Evolutionary conservation across 2,888 invertebrate species (phyloP).

Genomic region (Sthenelais limicola): DNA sequence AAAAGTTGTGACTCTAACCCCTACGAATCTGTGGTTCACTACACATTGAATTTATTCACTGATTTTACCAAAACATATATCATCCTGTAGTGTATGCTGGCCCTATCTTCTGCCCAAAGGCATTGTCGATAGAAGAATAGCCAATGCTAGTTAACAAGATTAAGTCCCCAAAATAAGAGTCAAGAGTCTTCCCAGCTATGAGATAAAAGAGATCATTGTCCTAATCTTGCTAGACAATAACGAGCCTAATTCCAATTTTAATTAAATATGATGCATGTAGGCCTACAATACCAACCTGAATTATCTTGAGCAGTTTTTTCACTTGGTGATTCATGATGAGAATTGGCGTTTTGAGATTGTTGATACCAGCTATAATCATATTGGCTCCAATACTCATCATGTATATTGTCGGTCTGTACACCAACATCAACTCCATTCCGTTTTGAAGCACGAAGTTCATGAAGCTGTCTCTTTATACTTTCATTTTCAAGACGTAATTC

Average conservation of each 20-base stretch:
- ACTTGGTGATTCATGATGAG: background rate
- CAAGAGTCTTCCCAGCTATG: too few relatives aligned
- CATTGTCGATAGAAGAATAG: too few relatives aligned
- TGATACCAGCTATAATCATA: background rate
- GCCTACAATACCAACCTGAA: background rate
- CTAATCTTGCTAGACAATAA: background rate
- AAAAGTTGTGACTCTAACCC: too few relatives aligned
- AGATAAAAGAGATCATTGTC: too few relatives aligned
- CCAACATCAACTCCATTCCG: constrained; percentile 43
- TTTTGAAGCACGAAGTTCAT: constrained; percentile 48
- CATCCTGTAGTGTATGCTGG: too few relatives aligned
- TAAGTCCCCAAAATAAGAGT: too few relatives aligned
- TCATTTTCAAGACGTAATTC: constrained; percentile 58
- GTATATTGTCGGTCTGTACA: background rate
- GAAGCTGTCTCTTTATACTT: constrained; percentile 57
- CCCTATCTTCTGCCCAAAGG: too few relatives aligned
- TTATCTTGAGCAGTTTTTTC: too few relatives aligned
- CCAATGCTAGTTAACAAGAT: too few relatives aligned
- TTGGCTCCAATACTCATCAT: background rate
- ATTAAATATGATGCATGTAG: background rate
- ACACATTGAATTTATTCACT: too few relatives aligned
- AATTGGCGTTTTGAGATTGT: background rate
- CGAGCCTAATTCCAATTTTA: background rate
- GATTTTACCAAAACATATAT: too few relatives aligned
- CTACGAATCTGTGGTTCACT: too few relatives aligned